phyloP scores from a whole-genome alignment of 2,797 vertebrate species.

The Sandelia bainsii region DNA sequence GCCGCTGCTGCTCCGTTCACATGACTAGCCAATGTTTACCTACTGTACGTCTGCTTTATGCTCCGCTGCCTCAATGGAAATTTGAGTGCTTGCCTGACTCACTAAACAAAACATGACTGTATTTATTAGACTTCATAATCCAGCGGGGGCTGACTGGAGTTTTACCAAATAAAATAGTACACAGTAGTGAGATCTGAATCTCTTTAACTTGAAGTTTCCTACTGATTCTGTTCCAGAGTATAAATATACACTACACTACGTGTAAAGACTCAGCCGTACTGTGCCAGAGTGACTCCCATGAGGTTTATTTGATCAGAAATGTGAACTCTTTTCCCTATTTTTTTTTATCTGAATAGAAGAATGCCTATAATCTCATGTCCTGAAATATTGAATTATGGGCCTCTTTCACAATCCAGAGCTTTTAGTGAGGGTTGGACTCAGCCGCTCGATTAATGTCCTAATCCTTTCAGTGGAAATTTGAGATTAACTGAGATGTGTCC shows the following conservation, averaged over 20 bases:
- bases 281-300: conserved; percentile 27
- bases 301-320: conserved; percentile 62
- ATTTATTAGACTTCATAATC: conserved; percentile 74
- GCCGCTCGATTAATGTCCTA: conserved; percentile 65
- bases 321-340: conserved; percentile 17
- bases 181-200: conserved; percentile 64
- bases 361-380: conserved; percentile 54
- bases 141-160: conserved; percentile 55
- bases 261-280: conserved; percentile 29
- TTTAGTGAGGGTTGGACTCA: conserved; percentile 57
- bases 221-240: conserved; percentile 50
- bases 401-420: conserved; percentile 56
- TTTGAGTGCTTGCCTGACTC: conserved; percentile 70
- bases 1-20: conserved; percentile 65
- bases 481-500: conserved; percentile 61
- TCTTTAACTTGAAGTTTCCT: conserved; percentile 42
- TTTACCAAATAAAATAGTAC: conserved; percentile 71
- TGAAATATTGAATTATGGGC: conserved; percentile 58
- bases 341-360: conserved; percentile 37
- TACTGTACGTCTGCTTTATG: conserved; percentile 67
- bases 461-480: conserved; percentile 69
- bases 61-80: conserved; percentile 71
- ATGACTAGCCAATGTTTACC: conserved; percentile 73
- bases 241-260: conserved; percentile 52
- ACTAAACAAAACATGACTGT: conserved; percentile 77